Percentiles rank a stretch among this genome's conserved stretches.
Evolutionary conservation across 2,113 vertebrate genomes (phyloP).

Genomic region (Alectura lathami): DNA sequence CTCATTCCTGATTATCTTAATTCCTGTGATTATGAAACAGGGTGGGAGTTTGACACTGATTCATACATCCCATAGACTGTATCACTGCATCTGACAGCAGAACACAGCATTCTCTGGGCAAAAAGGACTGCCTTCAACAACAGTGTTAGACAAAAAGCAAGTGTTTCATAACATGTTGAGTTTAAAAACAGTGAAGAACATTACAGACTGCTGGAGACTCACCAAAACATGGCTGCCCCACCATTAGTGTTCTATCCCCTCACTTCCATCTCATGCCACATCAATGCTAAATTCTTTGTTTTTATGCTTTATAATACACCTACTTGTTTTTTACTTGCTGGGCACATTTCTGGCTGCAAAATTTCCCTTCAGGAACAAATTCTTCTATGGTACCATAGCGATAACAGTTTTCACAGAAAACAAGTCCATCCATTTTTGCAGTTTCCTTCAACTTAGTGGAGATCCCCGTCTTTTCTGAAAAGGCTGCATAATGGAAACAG

Average conservation of each 20-base stretch:
- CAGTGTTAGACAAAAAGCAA: not conserved
- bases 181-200: not conserved
- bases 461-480: constrained; percentile 78
- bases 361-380: constrained; percentile 80
- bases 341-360: constrained; percentile 84
- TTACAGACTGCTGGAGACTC: not conserved
- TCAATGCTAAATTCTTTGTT: not conserved
- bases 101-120: not conserved
- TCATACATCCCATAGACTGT: constrained; percentile 18
- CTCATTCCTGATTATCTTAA: constrained; percentile 53
- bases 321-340: constrained; percentile 84
- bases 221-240: not conserved
- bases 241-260: not conserved
- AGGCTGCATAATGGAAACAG: constrained; percentile 70
- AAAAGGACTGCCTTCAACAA: not conserved
- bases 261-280: not conserved
- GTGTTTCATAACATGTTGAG: not conserved
- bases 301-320: constrained; percentile 53
- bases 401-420: constrained; percentile 84
- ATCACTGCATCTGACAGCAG: not conserved
- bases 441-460: constrained; percentile 78
- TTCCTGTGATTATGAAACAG: constrained; percentile 37
- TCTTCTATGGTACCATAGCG: constrained; percentile 79
- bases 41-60: constrained; percentile 21
- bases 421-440: constrained; percentile 76